Evolutionary conservation across 2,888 invertebrate species (phyloP).

Genomic region (Protophormia terraenovae): DNA sequence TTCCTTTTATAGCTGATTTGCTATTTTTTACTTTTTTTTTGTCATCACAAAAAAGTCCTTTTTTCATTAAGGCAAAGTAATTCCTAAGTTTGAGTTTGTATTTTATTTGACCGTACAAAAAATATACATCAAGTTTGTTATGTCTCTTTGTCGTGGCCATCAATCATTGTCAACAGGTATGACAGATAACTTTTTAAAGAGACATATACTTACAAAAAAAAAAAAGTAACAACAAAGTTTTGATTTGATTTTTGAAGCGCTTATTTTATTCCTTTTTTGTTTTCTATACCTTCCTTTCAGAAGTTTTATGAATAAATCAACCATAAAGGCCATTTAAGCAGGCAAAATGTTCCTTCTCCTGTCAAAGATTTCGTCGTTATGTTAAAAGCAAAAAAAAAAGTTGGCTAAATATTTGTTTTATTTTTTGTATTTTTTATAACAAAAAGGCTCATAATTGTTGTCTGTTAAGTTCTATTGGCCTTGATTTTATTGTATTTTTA

Average conservation of each 20-base stretch:
- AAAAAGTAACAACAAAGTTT: slow-evolving; percentile 35
- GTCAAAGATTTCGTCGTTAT: slow-evolving; percentile 14
- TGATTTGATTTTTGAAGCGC: slow-evolving; percentile 51
- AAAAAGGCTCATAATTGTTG: slow-evolving; percentile 51
- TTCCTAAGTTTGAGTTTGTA: background rate
- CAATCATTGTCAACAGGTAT: slow-evolving; percentile 69
- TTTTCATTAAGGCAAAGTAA: background rate
- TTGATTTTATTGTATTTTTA: slow-evolving; percentile 60
- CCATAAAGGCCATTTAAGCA: slow-evolving; percentile 38
- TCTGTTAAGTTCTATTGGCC: slow-evolving; percentile 52
- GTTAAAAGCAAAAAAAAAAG: background rate
- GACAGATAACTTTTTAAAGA: slow-evolving; percentile 68
- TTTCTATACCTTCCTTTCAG: background rate
- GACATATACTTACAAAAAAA: slow-evolving; percentile 26
- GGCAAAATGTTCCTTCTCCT: background rate
- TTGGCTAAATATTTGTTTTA: slow-evolving; percentile 10
- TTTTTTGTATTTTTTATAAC: slow-evolving; percentile 26
- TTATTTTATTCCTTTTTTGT: slow-evolving; percentile 22
- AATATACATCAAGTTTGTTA: slow-evolving; percentile 54
- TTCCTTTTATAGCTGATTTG: slow-evolving; percentile 12
- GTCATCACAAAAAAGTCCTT: slow-evolving; percentile 6
- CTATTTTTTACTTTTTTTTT: background rate
- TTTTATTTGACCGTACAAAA: background rate
- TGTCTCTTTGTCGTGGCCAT: slow-evolving; percentile 65
- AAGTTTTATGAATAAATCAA: slow-evolving; percentile 57